Evolutionary conservation across 2,113 vertebrate genomes (phyloP).

Genomic region (Willisornis vidua): DNA sequence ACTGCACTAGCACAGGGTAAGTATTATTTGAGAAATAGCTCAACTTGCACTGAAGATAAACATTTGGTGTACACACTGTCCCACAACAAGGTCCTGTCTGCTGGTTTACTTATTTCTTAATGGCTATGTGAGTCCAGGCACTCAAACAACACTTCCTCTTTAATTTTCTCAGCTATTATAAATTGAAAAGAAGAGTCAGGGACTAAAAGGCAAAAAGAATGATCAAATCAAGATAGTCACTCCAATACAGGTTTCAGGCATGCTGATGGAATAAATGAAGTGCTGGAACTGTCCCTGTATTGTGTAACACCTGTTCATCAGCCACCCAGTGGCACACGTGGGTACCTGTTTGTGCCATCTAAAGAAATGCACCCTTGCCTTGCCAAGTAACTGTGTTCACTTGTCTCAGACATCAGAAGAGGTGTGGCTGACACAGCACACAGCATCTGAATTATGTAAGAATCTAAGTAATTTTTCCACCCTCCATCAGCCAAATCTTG

Average conservation of each 20-base stretch:
- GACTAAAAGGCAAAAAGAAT: neutral
- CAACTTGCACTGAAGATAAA: constrained; percentile 27
- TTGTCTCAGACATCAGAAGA: constrained; percentile 2
- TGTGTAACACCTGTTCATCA: constrained; percentile 14
- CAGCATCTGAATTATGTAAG: constrained; percentile 31
- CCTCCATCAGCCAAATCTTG: neutral
- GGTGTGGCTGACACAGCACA: neutral
- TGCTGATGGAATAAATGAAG: neutral
- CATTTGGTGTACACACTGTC: neutral
- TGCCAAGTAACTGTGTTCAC: neutral
- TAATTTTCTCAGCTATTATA: neutral
- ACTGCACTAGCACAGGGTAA: constrained; percentile 48
- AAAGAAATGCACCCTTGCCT: neutral
- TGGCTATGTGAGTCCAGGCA: neutral
- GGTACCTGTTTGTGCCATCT: neutral
- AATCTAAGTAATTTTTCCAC: constrained; percentile 17
- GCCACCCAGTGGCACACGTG: neutral
- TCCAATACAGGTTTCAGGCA: neutral
- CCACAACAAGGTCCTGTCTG: neutral
- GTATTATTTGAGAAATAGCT: constrained; percentile 18
- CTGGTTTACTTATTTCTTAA: neutral
- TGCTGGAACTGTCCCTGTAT: neutral
- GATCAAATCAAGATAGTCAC: neutral
- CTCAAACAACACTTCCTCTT: neutral
- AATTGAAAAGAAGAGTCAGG: neutral